phyloP scores from a whole-genome alignment of 2,113 vertebrate genomes.

The Urocolius indicus region DNA sequence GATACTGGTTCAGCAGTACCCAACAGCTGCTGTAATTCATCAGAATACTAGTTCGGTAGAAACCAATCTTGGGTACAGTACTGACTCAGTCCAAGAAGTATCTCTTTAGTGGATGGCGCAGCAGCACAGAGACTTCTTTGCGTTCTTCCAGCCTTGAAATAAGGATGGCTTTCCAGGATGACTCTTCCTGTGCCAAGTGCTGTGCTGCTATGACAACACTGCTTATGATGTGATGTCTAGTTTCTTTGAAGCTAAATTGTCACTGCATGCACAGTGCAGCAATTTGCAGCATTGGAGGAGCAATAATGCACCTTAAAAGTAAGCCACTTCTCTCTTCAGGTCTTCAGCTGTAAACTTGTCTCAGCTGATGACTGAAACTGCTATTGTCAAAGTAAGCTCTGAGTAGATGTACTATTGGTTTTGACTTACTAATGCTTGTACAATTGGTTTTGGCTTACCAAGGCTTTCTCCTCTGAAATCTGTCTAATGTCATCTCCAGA shows the following conservation, averaged over 20 bases:
- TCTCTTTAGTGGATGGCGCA: neutral
- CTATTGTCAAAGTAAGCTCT: neutral
- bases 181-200: neutral
- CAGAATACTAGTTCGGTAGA: neutral
- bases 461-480: neutral
- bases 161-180: neutral
- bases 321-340: neutral
- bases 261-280: neutral
- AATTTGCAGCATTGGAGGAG: neutral
- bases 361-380: neutral
- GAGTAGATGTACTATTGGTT: rapidly evolving
- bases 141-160: neutral
- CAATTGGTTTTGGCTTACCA: neutral
- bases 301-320: neutral
- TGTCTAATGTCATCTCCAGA: neutral
- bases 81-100: neutral
- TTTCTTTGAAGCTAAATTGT: constrained; percentile 26
- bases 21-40: neutral
- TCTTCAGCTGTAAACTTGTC: neutral
- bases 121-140: neutral
- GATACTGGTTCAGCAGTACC: neutral
- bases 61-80: neutral
- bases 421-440: neutral
- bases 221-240: neutral
- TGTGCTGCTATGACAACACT: neutral